Base-by-base conservation (phyloP, 1,140 invertebrate genomes). In the Drosophila pallidifrons region DNA sequence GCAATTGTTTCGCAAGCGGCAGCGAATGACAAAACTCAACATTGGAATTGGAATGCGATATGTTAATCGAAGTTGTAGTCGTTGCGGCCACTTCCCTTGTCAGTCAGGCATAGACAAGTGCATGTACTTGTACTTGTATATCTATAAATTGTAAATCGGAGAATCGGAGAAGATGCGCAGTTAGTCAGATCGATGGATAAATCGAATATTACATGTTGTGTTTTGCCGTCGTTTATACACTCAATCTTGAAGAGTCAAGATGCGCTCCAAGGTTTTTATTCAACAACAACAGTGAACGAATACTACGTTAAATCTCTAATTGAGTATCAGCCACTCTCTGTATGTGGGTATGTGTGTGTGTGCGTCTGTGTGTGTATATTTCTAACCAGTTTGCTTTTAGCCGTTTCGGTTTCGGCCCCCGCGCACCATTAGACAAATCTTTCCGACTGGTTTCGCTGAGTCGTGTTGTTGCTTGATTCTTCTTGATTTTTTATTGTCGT, bases 371-470 rank as follows among this genome's bases (percentile, higher is more conserved):
- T 64, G 54, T 81, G 52, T 66, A 74, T 70, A 65, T 81, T 75
- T 61, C 68, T 64, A 88, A 88, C 85, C 85, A 81, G 83, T 88
- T 88, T 86, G 55, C 49, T 68, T 57, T 38, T 78, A 78, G 77
- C 49, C 73, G 47, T 63, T 51, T 66, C 41, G 47, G 6, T 25
- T 47, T 64, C 35, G 10, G 63, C 47, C 41, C 64, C 66, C 65
- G 49, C 79, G 71, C 69, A 80, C 66, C 76, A 89, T 88, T 89
- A 88, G 85, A 89, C 68, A 86, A 83, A 82, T 74, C 81, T 71
- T 65, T 51, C n/a, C 74, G 65, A 77, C 83, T 88, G 85, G 81
- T 88, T 88, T 87, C 60, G 54, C 70, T 80, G 67, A 81, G 77
- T 89, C 10, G 35, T 88, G 79, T 67, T 59, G 32, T 8, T 60